Percentiles rank a stretch among this genome's conserved stretches.
Evolutionary conservation across 2,797 vertebrate species (phyloP).

Genomic region (Gymnothorax reevesii): DNA sequence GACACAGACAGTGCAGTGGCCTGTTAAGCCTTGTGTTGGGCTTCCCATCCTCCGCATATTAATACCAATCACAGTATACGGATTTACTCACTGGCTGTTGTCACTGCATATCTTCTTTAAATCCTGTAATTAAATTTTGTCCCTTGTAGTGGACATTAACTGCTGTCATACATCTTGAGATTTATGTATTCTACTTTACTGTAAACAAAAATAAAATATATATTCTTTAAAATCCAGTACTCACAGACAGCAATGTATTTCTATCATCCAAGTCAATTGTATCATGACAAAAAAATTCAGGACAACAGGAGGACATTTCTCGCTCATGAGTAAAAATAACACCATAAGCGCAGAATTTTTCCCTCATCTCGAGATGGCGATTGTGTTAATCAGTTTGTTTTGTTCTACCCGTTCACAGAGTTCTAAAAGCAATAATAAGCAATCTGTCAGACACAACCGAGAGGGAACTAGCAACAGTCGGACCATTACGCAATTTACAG

Average conservation of each 20-base stretch:
- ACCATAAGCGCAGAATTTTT: not conserved
- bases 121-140: too few relatives aligned
- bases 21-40: not conserved
- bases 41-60: not conserved
- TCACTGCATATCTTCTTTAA: not conserved
- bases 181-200: too few relatives aligned
- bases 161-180: too few relatives aligned
- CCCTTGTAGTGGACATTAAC: too few relatives aligned
- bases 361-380: not conserved
- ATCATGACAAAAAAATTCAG: too few relatives aligned
- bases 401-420: not conserved
- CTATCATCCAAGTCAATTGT: too few relatives aligned
- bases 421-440: not conserved
- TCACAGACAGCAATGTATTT: not conserved
- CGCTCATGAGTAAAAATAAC: not conserved
- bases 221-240: not conserved
- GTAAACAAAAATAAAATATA: not conserved
- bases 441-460: constrained; percentile 5
- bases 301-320: not conserved
- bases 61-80: not conserved
- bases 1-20: too few relatives aligned
- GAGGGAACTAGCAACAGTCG: not conserved
- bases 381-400: not conserved
- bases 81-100: not conserved
- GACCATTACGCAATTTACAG: not conserved